Percentiles rank a stretch among this genome's conserved stretches.
Evolutionary conservation across 2,113 vertebrate species (phyloP).

Genomic region (Cairina moschata): DNA sequence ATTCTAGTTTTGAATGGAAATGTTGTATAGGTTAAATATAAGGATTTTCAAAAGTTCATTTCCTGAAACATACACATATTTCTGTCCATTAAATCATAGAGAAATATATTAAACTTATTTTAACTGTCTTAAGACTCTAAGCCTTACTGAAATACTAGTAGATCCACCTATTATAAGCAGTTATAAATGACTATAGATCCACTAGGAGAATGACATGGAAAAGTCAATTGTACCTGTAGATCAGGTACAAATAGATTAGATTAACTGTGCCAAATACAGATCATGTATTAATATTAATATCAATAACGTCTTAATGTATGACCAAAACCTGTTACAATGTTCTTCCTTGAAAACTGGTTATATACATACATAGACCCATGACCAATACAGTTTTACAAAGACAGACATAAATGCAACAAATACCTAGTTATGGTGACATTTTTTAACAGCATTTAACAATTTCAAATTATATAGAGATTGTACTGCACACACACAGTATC

Average conservation of each 20-base stretch:
- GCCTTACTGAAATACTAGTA: not conserved
- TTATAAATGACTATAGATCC: not conserved
- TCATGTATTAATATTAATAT: not conserved
- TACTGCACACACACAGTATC: not conserved
- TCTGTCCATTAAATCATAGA: not conserved
- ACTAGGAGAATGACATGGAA: not conserved
- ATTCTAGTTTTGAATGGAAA: not conserved
- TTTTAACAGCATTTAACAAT: not conserved
- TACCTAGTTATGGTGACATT: not conserved
- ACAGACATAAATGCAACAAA: not conserved
- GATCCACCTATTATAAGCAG: too few relatives aligned
- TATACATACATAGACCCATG: not conserved
- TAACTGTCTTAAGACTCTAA: not conserved
- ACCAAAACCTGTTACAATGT: not conserved
- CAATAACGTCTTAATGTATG: not conserved
- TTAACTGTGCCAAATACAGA: not conserved
- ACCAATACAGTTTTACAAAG: not conserved
- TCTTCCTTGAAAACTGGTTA: not conserved
- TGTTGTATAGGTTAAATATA: not conserved
- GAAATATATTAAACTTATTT: not conserved
- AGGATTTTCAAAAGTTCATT: not conserved
- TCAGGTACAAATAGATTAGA: not conserved
- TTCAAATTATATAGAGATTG: not conserved
- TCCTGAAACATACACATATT: not conserved
- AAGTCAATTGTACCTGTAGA: not conserved